A percentile compares a stretch with the other conserved stretches of the same genome.
Conservation (phyloP, 2,888 invertebrate species). For the Lathronympha strigana region DNA sequence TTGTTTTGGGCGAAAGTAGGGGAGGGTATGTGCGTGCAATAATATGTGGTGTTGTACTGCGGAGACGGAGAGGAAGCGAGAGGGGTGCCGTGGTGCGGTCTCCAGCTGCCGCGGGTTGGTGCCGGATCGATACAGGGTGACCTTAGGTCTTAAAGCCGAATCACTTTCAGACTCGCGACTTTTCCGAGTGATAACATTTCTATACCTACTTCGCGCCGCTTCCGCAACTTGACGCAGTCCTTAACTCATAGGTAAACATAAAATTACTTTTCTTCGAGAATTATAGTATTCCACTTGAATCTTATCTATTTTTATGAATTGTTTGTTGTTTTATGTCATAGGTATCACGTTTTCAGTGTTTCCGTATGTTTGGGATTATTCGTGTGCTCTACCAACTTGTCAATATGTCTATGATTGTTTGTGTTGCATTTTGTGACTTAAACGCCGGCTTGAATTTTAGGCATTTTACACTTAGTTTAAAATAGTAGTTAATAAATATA, state of each 20-base stretch:
- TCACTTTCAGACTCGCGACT: slow-evolving; percentile 49
- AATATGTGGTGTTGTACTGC: slow-evolving; percentile 43
- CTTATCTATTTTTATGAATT: not conserved
- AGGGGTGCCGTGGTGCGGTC: slow-evolving; percentile 60
- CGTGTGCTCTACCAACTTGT: not conserved
- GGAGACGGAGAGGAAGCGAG: slow-evolving; percentile 51
- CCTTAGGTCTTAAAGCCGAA: slow-evolving; percentile 66
- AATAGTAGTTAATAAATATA: not conserved
- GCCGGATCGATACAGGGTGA: slow-evolving; percentile 72
- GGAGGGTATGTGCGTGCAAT: slow-evolving; percentile 30
- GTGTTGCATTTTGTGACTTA: too few relatives aligned
- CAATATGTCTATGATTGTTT: not conserved
- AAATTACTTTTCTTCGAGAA: not conserved
- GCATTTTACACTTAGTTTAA: not conserved
- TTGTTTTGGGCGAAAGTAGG: slow-evolving; percentile 5
- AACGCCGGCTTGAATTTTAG: not conserved
- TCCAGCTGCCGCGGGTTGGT: slow-evolving; percentile 62
- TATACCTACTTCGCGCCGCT: slow-evolving; percentile 43
- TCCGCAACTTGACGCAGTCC: slow-evolving; percentile 11
- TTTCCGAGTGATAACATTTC: slow-evolving; percentile 48
- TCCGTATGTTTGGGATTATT: not conserved
- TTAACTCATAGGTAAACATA: slow-evolving; percentile 6
- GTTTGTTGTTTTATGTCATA: not conserved
- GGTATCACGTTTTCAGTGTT: too few relatives aligned
- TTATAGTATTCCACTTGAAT: not conserved